A percentile compares a stretch with the other conserved stretches of the same genome.
Conservation (phyloP, 1,140 invertebrate genomes). For the Globodera ellingtonae region DNA sequence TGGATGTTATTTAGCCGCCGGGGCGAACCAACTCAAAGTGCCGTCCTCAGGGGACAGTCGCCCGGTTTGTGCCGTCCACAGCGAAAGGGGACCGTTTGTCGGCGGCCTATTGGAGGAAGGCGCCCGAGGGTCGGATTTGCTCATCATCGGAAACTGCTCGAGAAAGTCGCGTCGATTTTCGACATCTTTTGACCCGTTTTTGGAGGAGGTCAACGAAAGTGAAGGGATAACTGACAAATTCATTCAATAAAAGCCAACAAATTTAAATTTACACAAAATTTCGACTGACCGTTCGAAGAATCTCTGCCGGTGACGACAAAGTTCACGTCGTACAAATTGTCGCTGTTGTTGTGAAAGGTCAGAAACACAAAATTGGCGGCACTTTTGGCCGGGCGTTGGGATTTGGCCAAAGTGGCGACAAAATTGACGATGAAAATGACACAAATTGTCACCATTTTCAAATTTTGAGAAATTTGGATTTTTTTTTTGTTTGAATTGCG, state of each 20-base stretch:
- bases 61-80: slow-evolving; percentile 2
- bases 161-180: background rate
- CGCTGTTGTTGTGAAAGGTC: slow-evolving; percentile 11
- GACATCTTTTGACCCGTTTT: background rate
- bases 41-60: slow-evolving; percentile 6
- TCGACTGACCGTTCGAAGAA: background rate
- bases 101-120: background rate
- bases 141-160: background rate
- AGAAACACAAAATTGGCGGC: slow-evolving; percentile 21
- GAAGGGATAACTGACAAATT: too few relatives aligned
- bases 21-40: background rate
- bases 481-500: background rate
- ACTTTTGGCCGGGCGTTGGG: background rate
- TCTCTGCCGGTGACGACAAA: background rate
- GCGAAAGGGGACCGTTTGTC: background rate
- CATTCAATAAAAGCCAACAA: too few relatives aligned
- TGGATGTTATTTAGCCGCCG: background rate
- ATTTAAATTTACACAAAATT: too few relatives aligned
- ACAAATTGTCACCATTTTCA: background rate
- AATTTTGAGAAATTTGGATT: background rate
- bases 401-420: background rate
- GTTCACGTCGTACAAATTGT: slow-evolving; percentile 1
- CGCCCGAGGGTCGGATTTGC: background rate
- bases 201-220: background rate
- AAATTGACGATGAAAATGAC: background rate